phyloP scores from a whole-genome alignment of 2,888 invertebrate genomes.

The Cylloceria caligata region DNA sequence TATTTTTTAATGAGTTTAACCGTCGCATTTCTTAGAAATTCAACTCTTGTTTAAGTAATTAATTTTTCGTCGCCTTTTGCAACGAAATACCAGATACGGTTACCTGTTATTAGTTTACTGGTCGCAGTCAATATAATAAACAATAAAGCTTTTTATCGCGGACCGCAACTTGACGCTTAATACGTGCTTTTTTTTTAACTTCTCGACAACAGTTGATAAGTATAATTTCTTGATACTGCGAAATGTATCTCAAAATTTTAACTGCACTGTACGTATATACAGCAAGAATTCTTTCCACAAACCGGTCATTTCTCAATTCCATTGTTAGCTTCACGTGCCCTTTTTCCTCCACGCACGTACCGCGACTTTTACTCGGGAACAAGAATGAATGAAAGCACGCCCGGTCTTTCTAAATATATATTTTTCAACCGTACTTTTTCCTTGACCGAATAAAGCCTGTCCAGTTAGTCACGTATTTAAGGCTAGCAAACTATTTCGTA shows the following conservation, averaged over 20 bases:
- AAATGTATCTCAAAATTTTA: background rate
- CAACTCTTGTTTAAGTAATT: too few species aligned
- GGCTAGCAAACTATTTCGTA: conserved; percentile 43
- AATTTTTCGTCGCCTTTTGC: too few species aligned
- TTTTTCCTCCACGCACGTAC: background rate
- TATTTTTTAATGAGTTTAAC: too few species aligned
- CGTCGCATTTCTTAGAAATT: too few species aligned
- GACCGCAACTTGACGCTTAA: too few species aligned
- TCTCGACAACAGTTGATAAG: too few species aligned
- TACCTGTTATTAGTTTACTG: too few species aligned
- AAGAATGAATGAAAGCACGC: conserved; percentile 23
- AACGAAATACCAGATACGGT: too few species aligned
- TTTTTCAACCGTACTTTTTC: conserved; percentile 16
- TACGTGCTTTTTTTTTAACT: too few species aligned
- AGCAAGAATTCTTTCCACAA: conserved; percentile 31
- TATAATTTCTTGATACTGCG: too few species aligned
- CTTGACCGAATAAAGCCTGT: conserved; percentile 19
- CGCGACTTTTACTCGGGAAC: background rate
- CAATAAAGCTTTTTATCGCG: too few species aligned
- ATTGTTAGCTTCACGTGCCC: conserved; percentile 12
- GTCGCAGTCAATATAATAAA: too few species aligned
- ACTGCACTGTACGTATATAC: background rate
- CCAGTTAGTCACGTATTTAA: conserved; percentile 51
- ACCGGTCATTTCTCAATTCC: conserved; percentile 21
- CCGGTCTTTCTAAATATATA: conserved; percentile 10